These are phyloP conservation scores for Hedychridium roseum DNA, from an alignment of 2,888 invertebrate species.

Conservation along the genomic window DNA sequence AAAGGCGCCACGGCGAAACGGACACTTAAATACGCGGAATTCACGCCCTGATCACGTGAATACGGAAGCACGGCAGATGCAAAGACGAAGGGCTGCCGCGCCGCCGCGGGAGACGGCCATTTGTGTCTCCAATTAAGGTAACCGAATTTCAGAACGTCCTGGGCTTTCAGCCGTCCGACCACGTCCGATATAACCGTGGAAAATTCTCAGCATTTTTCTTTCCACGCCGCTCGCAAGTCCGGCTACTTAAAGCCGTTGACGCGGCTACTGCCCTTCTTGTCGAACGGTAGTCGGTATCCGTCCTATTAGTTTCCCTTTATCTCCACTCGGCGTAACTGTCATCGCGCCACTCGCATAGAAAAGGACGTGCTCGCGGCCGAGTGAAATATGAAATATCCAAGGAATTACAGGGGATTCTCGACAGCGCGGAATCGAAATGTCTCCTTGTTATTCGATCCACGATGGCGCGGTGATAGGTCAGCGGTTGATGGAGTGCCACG, in stretches of 20 bases:
- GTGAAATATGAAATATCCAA: too few relatives aligned
- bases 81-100: not conserved
- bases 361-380: too few relatives aligned
- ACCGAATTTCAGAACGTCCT: constrained; percentile 31
- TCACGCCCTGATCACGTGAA: constrained; percentile 56
- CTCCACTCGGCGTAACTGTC: too few relatives aligned
- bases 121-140: constrained; percentile 37
- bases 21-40: constrained; percentile 59
- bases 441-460: constrained; percentile 14
- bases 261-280: too few relatives aligned
- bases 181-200: too few relatives aligned
- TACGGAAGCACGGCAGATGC: constrained; percentile 37
- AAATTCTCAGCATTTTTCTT: too few relatives aligned
- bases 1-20: constrained; percentile 44
- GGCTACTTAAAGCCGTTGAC: too few relatives aligned
- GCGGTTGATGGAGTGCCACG: constrained; percentile 29
- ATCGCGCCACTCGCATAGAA: too few relatives aligned
- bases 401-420: not conserved
- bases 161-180: too few relatives aligned
- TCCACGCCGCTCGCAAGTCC: too few relatives aligned
- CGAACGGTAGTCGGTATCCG: too few relatives aligned
- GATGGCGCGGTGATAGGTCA: constrained; percentile 31
- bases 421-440: constrained; percentile 11
- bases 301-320: too few relatives aligned
- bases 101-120: constrained; percentile 14